Evolutionary conservation across 2,797 vertebrate genomes (phyloP).

Genomic region (Champsocephalus esox): DNA sequence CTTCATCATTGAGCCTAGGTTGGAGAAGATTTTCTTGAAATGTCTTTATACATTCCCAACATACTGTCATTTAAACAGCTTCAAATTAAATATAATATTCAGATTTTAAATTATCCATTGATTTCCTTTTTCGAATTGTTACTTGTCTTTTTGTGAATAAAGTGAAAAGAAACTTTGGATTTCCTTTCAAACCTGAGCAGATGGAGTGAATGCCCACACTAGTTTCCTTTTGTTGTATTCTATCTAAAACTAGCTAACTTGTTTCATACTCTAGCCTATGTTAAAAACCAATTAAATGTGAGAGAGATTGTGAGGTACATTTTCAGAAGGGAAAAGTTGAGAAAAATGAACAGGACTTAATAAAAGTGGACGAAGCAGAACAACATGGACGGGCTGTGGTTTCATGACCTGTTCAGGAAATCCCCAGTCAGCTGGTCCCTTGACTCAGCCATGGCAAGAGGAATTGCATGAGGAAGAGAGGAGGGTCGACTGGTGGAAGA

Average conservation of each 20-base stretch:
- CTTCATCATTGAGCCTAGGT: not conserved
- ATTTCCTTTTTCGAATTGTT: not conserved
- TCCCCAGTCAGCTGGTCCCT: slow-evolving; percentile 59
- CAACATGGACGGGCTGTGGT: slow-evolving; percentile 16
- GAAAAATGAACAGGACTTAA: not conserved
- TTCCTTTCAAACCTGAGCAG: not conserved
- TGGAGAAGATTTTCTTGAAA: no score
- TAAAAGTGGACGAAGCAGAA: slow-evolving; percentile 5
- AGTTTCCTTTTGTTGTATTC: not conserved
- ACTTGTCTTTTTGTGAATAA: not conserved
- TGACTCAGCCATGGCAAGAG: slow-evolving; percentile 54
- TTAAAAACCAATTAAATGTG: no score
- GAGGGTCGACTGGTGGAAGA: slow-evolving; percentile 36
- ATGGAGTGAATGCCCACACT: not conserved
- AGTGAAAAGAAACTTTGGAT: not conserved
- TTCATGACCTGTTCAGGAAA: slow-evolving; percentile 66
- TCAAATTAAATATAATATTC: no score
- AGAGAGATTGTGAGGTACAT: not conserved
- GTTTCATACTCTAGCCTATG: no score
- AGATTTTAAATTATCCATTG: not conserved
- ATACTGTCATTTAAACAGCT: no score
- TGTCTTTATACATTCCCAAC: no score
- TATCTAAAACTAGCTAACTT: not conserved
- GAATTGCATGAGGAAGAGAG: slow-evolving; percentile 42
- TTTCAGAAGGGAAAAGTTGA: not conserved